phyloP scores from a whole-genome alignment of 2,113 vertebrate species.

The Vanacampus margaritifer region DNA sequence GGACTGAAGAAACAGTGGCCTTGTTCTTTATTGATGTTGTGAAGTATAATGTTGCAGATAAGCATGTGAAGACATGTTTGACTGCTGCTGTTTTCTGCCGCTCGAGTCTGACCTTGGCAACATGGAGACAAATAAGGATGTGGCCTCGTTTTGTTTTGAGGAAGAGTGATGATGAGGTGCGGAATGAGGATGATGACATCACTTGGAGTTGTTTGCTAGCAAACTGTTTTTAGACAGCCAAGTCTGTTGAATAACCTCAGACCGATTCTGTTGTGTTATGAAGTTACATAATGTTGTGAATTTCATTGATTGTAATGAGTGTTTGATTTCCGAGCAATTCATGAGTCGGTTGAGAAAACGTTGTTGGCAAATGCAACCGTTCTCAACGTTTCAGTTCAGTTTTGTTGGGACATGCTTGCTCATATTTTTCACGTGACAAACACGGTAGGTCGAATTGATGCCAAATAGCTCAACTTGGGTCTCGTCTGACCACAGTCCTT shows the following conservation, averaged over 20 bases:
- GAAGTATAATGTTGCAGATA: constrained; percentile 3
- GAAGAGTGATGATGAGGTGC: background rate
- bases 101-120: constrained; percentile 31
- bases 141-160: constrained; percentile 27
- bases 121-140: constrained; percentile 28
- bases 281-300: no score
- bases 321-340: no score
- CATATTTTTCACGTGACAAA: background rate
- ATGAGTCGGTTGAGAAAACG: no score
- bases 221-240: no score
- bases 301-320: no score
- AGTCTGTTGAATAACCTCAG: no score
- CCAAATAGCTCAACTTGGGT: background rate
- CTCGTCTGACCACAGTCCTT: background rate
- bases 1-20: background rate
- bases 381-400: no score
- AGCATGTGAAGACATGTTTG: constrained; percentile 7
- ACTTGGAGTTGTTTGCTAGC: constrained; percentile 19
- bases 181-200: constrained; percentile 9
- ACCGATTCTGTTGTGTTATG: no score
- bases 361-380: no score
- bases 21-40: constrained; percentile 8
- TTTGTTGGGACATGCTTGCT: no score
- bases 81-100: constrained; percentile 23
- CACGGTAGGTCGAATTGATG: background rate